A percentile compares a stretch with the other conserved stretches of the same genome.
Evolutionary conservation across 2,797 vertebrate genomes (phyloP).

Genomic region (Sebastes jordani): DNA sequence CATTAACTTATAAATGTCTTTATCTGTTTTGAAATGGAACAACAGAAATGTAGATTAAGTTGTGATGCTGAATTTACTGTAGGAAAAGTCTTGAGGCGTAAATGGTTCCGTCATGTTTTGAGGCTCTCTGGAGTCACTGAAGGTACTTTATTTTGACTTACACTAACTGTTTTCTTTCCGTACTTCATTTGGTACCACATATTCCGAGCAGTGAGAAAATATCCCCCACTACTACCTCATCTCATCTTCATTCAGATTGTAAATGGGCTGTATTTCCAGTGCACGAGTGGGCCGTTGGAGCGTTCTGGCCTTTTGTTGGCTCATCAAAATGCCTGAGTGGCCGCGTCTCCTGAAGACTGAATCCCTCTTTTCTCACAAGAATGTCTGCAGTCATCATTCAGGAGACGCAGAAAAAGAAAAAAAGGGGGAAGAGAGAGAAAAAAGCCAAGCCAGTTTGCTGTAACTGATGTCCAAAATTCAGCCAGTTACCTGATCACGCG

Average conservation of each 20-base stretch:
- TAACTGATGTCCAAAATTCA: not conserved
- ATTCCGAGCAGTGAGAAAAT: not conserved
- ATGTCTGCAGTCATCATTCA: conserved; percentile 29
- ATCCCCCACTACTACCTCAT: not conserved
- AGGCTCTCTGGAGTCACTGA: not conserved
- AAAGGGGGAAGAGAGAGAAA: not conserved
- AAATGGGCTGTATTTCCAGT: conserved; percentile 12
- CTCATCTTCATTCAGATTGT: conserved; percentile 7
- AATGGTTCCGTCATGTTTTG: not conserved
- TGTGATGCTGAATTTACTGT: not conserved
- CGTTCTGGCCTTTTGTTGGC: conserved; percentile 27
- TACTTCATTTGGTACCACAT: not conserved
- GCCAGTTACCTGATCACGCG: not conserved
- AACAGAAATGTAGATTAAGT: not conserved
- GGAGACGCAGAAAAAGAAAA: not conserved
- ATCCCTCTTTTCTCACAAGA: conserved; percentile 41
- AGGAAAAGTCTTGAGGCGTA: not conserved
- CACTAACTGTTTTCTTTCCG: not conserved
- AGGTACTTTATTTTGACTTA: not conserved
- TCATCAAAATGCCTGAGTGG: conserved; percentile 54
- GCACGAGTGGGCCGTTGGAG: conserved; percentile 9
- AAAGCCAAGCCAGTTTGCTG: not conserved
- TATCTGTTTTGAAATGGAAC: not conserved
- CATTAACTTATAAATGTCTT: not conserved
- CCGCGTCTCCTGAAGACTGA: conserved; percentile 26